A percentile compares a stretch with the other conserved stretches of the same genome.
These are phyloP conservation scores for Acromyrmex heyeri DNA, from an alignment of 1,140 invertebrate species.

Conservation along the genomic window DNA sequence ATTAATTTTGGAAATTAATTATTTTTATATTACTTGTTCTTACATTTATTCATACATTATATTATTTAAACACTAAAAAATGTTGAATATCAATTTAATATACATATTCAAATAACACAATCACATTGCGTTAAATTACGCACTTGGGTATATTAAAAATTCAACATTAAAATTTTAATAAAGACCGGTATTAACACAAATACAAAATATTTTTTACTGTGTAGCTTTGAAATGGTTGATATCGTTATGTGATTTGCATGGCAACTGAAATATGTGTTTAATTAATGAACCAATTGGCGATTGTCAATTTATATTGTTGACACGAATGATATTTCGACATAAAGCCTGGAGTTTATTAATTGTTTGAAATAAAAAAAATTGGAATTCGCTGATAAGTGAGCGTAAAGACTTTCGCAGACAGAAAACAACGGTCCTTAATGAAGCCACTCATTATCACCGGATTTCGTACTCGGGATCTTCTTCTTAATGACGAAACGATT, in stretches of 20 bases:
- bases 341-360: slow-evolving; percentile 2
- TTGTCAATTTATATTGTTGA: slow-evolving; percentile 1
- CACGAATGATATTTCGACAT: neutral
- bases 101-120: too few relatives aligned
- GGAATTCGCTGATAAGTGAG: neutral
- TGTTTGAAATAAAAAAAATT: slow-evolving; percentile 8
- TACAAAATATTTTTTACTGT: too few relatives aligned
- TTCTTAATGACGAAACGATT: slow-evolving; percentile 77
- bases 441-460: slow-evolving; percentile 76
- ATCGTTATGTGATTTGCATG: neutral
- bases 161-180: too few relatives aligned
- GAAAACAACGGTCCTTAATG: slow-evolving; percentile 71
- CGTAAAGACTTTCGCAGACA: slow-evolving; percentile 13
- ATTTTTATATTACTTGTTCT: too few relatives aligned
- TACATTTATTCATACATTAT: too few relatives aligned
- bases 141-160: too few relatives aligned
- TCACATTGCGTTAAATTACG: too few relatives aligned
- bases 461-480: slow-evolving; percentile 65
- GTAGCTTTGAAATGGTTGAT: too few relatives aligned
- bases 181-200: too few relatives aligned
- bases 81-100: too few relatives aligned
- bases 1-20: too few relatives aligned
- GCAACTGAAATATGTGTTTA: neutral
- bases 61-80: too few relatives aligned
- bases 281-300: slow-evolving; percentile 7